Conservation (phyloP, 1,140 invertebrate genomes). For the Octopus bimaculoides region DNA sequence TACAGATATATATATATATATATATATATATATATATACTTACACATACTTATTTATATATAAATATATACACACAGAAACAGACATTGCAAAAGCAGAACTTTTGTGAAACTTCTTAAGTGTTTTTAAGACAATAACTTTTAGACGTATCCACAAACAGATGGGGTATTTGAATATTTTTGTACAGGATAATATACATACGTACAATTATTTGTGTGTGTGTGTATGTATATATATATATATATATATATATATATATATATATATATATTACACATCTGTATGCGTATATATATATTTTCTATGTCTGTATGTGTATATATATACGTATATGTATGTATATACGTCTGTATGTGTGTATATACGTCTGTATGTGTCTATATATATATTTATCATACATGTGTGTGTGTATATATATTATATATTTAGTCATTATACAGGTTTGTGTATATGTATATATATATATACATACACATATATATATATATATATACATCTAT, state of each 20-base stretch:
- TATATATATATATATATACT: not conserved
- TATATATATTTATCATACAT: not conserved
- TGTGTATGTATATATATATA: not conserved
- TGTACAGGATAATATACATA: not conserved
- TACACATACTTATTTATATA: not conserved
- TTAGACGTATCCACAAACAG: too few species aligned
- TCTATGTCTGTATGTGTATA: not conserved
- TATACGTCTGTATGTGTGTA: not conserved
- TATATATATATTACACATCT: not conserved
- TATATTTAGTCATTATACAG: not conserved
- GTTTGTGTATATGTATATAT: not conserved
- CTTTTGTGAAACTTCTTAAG: not conserved
- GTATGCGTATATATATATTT: not conserved
- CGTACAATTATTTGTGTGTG: not conserved
- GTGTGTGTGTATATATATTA: not conserved
- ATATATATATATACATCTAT: not conserved
- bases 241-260: slow-evolving; percentile 1
- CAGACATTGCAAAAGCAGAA: not conserved
- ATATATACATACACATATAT: not conserved
- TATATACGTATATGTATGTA: not conserved
- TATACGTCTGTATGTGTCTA: not conserved
- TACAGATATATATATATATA: not conserved
- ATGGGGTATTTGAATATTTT: not conserved
- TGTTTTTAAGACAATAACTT: not conserved
- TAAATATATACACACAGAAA: not conserved